Evolutionary conservation across 2,113 vertebrate species (phyloP), one percentile per base, ranked within the genome.

Genomic region (Campylomormyrus tamandua): DNA sequence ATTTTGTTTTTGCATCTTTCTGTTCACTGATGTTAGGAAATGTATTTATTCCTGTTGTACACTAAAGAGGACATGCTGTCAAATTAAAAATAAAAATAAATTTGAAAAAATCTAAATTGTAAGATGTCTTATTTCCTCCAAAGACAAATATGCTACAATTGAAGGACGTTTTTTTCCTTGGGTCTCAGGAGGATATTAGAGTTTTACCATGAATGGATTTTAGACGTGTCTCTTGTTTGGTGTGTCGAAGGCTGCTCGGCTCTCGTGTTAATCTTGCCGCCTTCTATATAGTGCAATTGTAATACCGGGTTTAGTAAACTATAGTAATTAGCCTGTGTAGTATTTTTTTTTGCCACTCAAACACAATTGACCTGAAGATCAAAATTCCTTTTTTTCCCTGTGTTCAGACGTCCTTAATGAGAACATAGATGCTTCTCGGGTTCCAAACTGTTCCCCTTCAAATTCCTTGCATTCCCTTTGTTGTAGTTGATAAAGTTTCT

Each of bases 221-320:
- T 87, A 83, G 45, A 83, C 17, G 88, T 87, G 89, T 53, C 87
- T 90, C 90, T 92, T 56, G 87, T 48, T 15, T 13, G 31, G 49
- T 80, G 19, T 87, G 46, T 66, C 0, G 62, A 66, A 27, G 24
- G 8, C 9, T 66, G 3, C n/a, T 11, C n/a, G 27, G 3, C 62
- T 70, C 10, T 70, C 62, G 0, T 70, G 62, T 70, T 70, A 70
- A 70, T 70, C 62, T 70, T 70, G 62, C 27, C 3, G 3, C 62
- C 9, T 11, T 66, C n/a, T 27, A 13, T 70, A 70, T 13, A 70
- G 3, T 11, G 10, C 62, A 13, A 1, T 70, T 70, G 56, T 62
- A 31, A 11, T 70, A 70, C n/a, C 27, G 0, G n/a, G n/a, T 70
- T 27, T 13, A 27, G n/a, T 13, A 70, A 70, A 13, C 62, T 31